These are phyloP conservation scores for Chymomyza amoena DNA, from an alignment of 2,888 invertebrate species.

Conservation along the genomic window DNA sequence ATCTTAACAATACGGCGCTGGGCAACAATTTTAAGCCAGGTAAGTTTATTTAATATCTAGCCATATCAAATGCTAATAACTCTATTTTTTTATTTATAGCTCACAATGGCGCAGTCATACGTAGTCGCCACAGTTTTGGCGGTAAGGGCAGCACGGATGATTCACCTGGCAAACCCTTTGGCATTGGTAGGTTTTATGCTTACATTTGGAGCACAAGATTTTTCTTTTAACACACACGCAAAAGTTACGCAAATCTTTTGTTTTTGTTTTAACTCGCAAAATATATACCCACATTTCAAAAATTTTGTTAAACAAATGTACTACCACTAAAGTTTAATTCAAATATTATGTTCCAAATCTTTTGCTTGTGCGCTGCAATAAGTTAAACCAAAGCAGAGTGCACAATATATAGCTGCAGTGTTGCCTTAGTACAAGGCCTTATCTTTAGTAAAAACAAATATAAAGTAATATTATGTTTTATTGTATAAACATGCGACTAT, in stretches of 20 bases:
- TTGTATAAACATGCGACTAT: neutral
- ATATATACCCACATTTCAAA: constrained; percentile 51
- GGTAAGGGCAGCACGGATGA: constrained; percentile 81
- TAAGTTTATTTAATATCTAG: constrained; percentile 20
- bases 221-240: neutral
- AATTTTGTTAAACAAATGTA: constrained; percentile 30
- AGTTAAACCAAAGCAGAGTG: constrained; percentile 24
- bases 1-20: constrained; percentile 84
- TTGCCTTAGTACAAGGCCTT: constrained; percentile 55
- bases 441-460: neutral
- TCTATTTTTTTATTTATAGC: constrained; percentile 40
- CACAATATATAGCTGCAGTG: constrained; percentile 46
- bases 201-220: neutral
- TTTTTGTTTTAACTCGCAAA: constrained; percentile 22
- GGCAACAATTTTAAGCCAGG: constrained; percentile 59
- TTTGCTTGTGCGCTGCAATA: constrained; percentile 60
- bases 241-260: constrained; percentile 27
- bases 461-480: neutral
- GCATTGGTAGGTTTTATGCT: constrained; percentile 83
- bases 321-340: neutral
- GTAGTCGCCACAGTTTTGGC: constrained; percentile 81
- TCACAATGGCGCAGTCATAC: constrained; percentile 65
- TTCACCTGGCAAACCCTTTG: constrained; percentile 86
- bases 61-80: constrained; percentile 15
- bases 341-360: constrained; percentile 10